phyloP scores from a whole-genome alignment of 1,140 invertebrate genomes.

The Rhagoletis pomonella region DNA sequence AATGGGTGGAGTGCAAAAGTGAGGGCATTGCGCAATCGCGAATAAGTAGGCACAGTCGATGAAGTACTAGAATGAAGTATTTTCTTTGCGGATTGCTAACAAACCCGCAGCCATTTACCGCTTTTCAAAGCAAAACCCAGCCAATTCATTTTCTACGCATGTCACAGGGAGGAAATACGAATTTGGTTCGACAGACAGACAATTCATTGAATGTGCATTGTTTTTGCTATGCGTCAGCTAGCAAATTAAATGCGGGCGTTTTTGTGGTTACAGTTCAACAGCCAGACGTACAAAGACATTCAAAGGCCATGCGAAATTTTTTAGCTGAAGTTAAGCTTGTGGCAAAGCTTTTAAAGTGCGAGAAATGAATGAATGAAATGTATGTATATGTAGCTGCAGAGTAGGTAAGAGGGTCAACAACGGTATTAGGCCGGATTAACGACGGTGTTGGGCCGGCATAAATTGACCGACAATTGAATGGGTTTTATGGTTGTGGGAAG shows the following conservation, averaged over 20 bases:
- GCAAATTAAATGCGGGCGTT: background rate
- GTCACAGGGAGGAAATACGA: slow-evolving; percentile 12
- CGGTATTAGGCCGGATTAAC: slow-evolving; percentile 3
- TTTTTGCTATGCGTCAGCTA: slow-evolving; percentile 1
- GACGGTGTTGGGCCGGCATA: background rate
- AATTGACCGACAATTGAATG: slow-evolving; percentile 18
- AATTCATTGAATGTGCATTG: background rate
- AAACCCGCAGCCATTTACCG: background rate
- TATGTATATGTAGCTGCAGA: background rate
- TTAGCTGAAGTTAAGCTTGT: background rate
- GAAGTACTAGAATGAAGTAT: background rate
- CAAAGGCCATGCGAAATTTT: background rate
- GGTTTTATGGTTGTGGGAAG: background rate
- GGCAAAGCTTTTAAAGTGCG: background rate
- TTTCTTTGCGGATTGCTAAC: background rate
- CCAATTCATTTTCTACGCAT: background rate
- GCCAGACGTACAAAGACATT: background rate
- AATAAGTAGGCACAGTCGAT: too few species aligned
- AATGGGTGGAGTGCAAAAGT: background rate
- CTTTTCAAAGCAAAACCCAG: background rate
- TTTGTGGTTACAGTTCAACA: background rate
- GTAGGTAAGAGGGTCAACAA: slow-evolving; percentile 38
- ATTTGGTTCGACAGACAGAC: slow-evolving; percentile 25
- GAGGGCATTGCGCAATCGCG: slow-evolving; percentile 8
- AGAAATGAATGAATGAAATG: background rate